These are phyloP conservation scores for Scaptodrosophila lebanonensis DNA, from an alignment of 1,140 invertebrate genomes.

Conservation along the genomic window DNA sequence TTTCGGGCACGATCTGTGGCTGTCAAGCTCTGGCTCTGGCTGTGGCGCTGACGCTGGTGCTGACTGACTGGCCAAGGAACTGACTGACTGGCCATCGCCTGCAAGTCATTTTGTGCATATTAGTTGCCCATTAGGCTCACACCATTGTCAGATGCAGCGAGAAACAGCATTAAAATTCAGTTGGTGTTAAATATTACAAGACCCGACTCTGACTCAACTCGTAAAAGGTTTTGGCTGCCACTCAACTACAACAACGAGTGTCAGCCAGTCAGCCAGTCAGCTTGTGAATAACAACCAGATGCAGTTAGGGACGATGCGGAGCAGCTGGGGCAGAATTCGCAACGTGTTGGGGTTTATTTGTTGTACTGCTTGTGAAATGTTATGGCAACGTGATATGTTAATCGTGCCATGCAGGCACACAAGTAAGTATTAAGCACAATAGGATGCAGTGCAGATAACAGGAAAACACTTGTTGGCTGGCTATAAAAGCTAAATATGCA, in stretches of 20 bases:
- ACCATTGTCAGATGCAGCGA: conserved; percentile 46
- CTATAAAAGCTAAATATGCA: no score
- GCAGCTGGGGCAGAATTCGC: conserved; percentile 4
- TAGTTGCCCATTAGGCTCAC: conserved; percentile 70
- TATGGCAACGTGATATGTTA: conserved; percentile 71
- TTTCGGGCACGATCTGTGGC: conserved; percentile 32
- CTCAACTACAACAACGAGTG: conserved; percentile 37
- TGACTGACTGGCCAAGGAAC: not conserved
- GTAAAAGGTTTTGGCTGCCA: conserved; percentile 66
- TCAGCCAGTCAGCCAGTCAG: conserved; percentile 1
- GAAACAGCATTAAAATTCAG: conserved; percentile 69
- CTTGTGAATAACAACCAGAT: no score
- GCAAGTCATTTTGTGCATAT: conserved; percentile 71
- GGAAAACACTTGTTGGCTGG: conserved; percentile 27
- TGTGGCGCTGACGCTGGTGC: not conserved
- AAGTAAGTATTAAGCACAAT: conserved; percentile 35
- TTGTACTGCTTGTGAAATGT: conserved; percentile 55
- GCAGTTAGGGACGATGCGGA: not conserved
- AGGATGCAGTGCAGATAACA: conserved; percentile 49
- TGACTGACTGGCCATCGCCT: conserved; percentile 28
- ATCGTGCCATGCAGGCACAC: conserved; percentile 30
- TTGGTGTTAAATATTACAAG: conserved; percentile 73
- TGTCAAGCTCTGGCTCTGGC: not conserved
- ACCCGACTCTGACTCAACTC: conserved; percentile 18
- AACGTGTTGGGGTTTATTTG: conserved; percentile 40